These are phyloP conservation scores for Actias luna DNA, from an alignment of 2,888 invertebrate genomes.

Conservation along the genomic window DNA sequence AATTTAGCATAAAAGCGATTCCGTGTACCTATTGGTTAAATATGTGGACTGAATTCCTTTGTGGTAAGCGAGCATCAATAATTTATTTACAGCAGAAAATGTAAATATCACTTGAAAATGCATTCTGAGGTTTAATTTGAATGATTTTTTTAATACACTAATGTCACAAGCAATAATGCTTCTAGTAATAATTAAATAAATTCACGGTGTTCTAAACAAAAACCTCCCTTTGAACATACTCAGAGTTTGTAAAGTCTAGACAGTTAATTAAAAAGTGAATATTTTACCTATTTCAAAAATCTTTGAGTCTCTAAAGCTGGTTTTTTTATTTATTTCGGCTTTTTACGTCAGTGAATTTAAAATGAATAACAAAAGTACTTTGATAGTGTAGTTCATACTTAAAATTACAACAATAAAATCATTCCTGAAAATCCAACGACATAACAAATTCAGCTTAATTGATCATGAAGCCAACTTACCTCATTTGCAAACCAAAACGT, in stretches of 20 bases:
- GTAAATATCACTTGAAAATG: neutral
- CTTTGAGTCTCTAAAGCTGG: neutral
- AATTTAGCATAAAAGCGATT: constrained; percentile 72
- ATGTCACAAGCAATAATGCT: neutral
- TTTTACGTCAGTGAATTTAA: neutral
- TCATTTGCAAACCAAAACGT: neutral
- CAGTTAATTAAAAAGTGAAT: neutral
- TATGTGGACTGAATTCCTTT: neutral
- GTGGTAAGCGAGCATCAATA: neutral
- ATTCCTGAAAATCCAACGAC: neutral
- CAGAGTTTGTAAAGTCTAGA: neutral
- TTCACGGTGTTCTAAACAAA: neutral
- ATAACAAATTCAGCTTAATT: constrained; percentile 5
- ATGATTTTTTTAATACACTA: neutral
- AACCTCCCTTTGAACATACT: neutral
- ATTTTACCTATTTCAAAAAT: neutral
- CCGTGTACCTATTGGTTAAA: constrained; percentile 41
- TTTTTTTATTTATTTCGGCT: neutral
- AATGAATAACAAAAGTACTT: neutral
- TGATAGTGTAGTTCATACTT: neutral
- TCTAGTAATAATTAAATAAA: neutral
- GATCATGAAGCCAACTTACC: constrained; percentile 3
- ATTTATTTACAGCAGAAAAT: neutral
- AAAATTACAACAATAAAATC: neutral
- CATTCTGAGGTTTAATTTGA: neutral